phyloP scores from a whole-genome alignment of 2,888 invertebrate species.

The Hypsopygia costalis region DNA sequence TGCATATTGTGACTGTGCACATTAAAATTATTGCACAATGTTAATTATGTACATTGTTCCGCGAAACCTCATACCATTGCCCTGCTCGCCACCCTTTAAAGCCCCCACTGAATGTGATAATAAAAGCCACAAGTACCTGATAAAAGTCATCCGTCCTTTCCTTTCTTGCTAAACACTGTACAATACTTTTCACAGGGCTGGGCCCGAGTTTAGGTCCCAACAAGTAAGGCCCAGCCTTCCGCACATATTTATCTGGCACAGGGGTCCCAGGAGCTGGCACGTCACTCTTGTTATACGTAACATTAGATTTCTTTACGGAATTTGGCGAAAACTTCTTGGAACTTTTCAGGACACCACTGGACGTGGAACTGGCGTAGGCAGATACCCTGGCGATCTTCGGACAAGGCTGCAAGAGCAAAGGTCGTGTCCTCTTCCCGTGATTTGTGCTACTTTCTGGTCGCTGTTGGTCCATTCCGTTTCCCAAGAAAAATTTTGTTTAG shows the following conservation, averaged over 20 bases:
- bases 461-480: slow-evolving; percentile 63
- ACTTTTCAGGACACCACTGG: slow-evolving; percentile 50
- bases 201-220: slow-evolving; percentile 86
- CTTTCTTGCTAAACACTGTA: slow-evolving; percentile 86
- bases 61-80: too few species aligned
- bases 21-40: too few species aligned
- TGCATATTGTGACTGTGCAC: too few species aligned
- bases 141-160: slow-evolving; percentile 85
- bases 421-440: slow-evolving; percentile 70
- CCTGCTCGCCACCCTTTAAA: too few species aligned
- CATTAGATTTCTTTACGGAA: slow-evolving; percentile 42
- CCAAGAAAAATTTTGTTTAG: slow-evolving; percentile 20
- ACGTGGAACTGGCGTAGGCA: slow-evolving; percentile 50
- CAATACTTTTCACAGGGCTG: slow-evolving; percentile 88
- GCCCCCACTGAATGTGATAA: too few species aligned
- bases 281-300: slow-evolving; percentile 52
- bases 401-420: slow-evolving; percentile 64
- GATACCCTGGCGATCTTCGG: slow-evolving; percentile 61
- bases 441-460: slow-evolving; percentile 58
- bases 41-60: too few species aligned
- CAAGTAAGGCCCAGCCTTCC: slow-evolving; percentile 84
- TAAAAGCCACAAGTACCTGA: slow-evolving; percentile 71
- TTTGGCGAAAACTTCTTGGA: slow-evolving; percentile 46
- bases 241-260: slow-evolving; percentile 74
- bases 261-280: slow-evolving; percentile 74